Conservation (phyloP, 2,797 vertebrate species). For the Rhinoraja longicauda region DNA sequence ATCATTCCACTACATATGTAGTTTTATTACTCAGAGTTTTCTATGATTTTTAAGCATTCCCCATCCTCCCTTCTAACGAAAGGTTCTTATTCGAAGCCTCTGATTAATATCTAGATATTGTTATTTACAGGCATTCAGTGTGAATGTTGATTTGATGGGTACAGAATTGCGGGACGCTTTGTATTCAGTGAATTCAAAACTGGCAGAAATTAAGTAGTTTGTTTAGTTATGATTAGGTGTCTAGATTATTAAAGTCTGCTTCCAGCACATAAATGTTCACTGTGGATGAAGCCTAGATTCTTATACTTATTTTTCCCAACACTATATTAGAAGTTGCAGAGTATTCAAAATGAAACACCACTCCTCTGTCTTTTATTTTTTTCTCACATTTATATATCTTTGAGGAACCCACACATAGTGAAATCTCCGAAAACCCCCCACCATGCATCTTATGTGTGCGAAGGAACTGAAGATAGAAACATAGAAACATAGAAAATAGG, state of each 20-base stretch:
- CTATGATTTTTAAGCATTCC: background rate
- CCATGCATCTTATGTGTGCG: background rate
- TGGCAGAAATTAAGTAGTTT: background rate
- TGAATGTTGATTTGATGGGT: background rate
- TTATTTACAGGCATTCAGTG: background rate
- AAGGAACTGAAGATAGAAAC: too few relatives aligned
- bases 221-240: background rate
- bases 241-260: background rate
- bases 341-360: background rate
- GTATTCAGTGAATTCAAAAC: background rate
- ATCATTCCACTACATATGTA: too few relatives aligned
- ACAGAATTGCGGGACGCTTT: background rate
- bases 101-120: background rate
- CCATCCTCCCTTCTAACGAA: background rate
- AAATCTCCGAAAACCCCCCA: background rate
- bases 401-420: background rate
- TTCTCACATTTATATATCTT: background rate
- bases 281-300: background rate
- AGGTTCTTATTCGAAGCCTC: background rate
- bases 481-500: too few relatives aligned
- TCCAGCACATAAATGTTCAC: background rate
- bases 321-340: background rate
- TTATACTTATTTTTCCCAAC: background rate
- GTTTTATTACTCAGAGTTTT: background rate
- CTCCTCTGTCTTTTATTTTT: background rate